Evolutionary conservation across 2,888 invertebrate genomes (phyloP), one percentile per base, ranked within the genome.

Genomic region (Troglohyphantes excavatus): DNA sequence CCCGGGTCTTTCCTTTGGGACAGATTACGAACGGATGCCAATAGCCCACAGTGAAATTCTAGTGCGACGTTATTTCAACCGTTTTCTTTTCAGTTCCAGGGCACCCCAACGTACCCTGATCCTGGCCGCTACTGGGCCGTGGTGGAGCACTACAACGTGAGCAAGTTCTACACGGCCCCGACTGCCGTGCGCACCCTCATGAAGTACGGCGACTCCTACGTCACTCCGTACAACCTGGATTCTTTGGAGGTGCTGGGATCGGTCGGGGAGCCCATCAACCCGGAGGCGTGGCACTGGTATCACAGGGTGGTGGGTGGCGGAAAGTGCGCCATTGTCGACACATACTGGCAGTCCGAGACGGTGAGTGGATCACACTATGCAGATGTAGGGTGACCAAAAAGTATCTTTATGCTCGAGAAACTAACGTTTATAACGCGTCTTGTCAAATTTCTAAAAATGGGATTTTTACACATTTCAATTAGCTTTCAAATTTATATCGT

Each of bases 291-390:
- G 99, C 94, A 96, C 75, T 99, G 99, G 99, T 99, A 98, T 94
- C 96, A 98, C 93, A 92, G 92, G 75, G 93, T 94, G 92, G 93
- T 93, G 0, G 94, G 95, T 7, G 93, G 94, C 65, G 92, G 93
- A 26, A 92, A 93, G 5, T 95, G 94, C 94, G 97, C 98, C 82
- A 97, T 99, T 93, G 97, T 97, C 0, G 99, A 99, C 93, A 99
- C 99, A 0, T 99, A 98, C 94, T 99, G 99, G 99, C 99, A 99
- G 94, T 99, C 99, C 0, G 99, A 99, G 95, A 99, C 99, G 3
- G 94, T 94, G 92, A 92, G 92, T 3, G 2, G n/a, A 13, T 53
- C 23, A 21, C 67, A 7, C 26, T 21, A 11, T 19, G 0, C 21
- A 7, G n/a, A 21, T 63, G 21, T 0, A 3, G 5, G 7, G 9